Evolutionary conservation across 2,113 vertebrate species (phyloP).

Genomic region (Columbina picui): DNA sequence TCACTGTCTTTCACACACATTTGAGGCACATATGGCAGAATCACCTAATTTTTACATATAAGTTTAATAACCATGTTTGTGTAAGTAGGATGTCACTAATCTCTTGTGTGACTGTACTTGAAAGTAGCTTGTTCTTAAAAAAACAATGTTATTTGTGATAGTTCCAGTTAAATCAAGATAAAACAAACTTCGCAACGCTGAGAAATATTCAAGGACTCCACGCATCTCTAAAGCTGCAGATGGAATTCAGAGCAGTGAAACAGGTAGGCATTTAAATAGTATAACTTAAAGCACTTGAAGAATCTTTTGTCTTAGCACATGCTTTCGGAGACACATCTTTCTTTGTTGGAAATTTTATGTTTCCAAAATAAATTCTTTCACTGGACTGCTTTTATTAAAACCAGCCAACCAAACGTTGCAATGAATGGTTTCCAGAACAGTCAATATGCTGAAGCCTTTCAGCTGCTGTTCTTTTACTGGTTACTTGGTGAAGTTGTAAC

Average conservation of each 20-base stretch:
- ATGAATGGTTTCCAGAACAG: background rate
- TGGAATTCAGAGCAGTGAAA: slow-evolving; percentile 92
- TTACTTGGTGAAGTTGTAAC: background rate
- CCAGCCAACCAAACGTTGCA: background rate
- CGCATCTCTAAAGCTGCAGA: slow-evolving; percentile 91
- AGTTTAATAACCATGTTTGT: background rate
- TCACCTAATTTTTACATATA: background rate
- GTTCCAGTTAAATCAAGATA: slow-evolving; percentile 92
- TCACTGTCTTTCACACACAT: accelerated
- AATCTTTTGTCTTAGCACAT: accelerated
- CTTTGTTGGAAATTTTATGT: background rate
- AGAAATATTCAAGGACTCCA: slow-evolving; percentile 94
- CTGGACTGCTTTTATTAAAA: background rate
- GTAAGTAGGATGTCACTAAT: background rate
- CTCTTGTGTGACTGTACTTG: background rate
- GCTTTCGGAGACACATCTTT: background rate
- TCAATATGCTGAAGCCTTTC: background rate
- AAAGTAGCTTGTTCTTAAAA: background rate
- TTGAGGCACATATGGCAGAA: background rate
- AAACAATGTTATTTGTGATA: slow-evolving; percentile 59
- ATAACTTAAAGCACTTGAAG: background rate
- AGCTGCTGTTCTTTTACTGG: background rate
- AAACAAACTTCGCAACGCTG: slow-evolving; percentile 88
- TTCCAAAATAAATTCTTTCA: background rate
- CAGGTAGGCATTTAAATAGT: slow-evolving; percentile 76